phyloP scores from a whole-genome alignment of 2,113 vertebrate species.

The Sturnira hondurensis region DNA sequence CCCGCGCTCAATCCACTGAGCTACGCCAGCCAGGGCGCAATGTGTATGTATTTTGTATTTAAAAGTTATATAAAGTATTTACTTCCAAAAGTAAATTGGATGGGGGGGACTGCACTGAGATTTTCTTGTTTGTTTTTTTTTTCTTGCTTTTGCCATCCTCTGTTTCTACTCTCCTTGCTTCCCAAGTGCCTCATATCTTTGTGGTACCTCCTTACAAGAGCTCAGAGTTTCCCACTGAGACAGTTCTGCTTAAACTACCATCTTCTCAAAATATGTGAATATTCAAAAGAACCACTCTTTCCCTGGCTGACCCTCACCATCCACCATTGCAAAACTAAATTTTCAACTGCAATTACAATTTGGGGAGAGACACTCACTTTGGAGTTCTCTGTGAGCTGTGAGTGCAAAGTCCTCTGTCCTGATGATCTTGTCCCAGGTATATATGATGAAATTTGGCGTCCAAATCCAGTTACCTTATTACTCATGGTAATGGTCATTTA shows the following conservation, averaged over 20 bases:
- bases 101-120: background rate
- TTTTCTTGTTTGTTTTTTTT: background rate
- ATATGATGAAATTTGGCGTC: background rate
- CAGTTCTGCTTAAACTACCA: background rate
- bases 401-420: background rate
- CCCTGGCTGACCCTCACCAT: background rate
- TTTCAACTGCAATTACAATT: background rate
- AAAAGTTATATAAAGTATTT: background rate
- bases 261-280: background rate
- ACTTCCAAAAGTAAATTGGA: background rate
- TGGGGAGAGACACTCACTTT: background rate
- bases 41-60: background rate
- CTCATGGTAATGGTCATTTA: background rate
- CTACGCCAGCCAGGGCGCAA: no score
- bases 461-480: background rate
- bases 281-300: background rate
- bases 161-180: background rate
- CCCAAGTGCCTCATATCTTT: background rate
- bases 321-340: background rate
- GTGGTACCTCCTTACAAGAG: background rate
- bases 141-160: background rate
- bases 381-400: background rate
- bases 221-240: background rate
- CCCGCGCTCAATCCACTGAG: no score
- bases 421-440: background rate